Evolutionary conservation across 2,797 vertebrate species (phyloP).

Genomic region (Intellagama lesueurii): DNA sequence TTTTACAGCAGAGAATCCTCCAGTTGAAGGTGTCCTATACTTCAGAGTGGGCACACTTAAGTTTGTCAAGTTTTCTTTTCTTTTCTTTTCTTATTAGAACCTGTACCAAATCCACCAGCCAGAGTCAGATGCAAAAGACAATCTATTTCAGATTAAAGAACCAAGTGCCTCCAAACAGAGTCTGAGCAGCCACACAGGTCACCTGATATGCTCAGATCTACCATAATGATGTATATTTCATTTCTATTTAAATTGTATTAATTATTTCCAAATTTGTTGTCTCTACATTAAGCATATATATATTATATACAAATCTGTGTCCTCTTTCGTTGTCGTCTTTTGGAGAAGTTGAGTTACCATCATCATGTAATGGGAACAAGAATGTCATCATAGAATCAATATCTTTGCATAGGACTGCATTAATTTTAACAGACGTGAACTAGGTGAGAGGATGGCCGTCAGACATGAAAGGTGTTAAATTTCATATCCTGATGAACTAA

Average conservation of each 20-base stretch:
- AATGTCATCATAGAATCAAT: not conserved
- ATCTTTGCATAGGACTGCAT: constrained; percentile 18
- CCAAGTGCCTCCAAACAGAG: not conserved
- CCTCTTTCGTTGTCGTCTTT: not conserved
- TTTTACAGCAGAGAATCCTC: not conserved
- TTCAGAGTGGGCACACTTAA: not conserved
- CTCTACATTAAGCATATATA: not conserved
- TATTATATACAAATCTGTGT: not conserved
- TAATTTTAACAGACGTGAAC: not conserved
- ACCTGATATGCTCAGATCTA: not conserved
- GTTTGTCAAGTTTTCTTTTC: not conserved
- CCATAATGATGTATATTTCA: not conserved
- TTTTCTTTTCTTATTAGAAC: not conserved
- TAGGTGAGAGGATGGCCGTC: not conserved
- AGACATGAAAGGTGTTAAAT: not conserved
- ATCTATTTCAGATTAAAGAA: not conserved
- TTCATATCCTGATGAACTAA: not conserved
- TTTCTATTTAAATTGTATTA: not conserved
- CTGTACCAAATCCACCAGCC: not conserved
- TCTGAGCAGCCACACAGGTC: not conserved
- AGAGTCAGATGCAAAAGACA: not conserved
- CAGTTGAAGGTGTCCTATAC: not conserved
- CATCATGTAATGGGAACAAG: too few species aligned
- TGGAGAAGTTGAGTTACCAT: not conserved
- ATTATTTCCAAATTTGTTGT: not conserved